Conservation (phyloP, 2,888 invertebrate genomes). For the Oasisia sp. region DNA sequence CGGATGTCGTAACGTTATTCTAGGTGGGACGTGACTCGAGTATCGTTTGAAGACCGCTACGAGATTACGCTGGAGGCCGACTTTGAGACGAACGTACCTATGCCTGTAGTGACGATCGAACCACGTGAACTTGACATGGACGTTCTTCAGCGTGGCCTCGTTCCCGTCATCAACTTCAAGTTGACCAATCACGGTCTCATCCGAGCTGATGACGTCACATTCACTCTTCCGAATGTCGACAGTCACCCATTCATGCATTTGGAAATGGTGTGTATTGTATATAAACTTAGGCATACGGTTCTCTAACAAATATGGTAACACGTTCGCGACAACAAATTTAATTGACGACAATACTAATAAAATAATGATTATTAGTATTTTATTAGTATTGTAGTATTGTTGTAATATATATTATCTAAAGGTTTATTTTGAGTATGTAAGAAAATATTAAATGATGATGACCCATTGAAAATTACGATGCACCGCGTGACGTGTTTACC, state of each 20-base stretch:
- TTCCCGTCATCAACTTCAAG: slow-evolving; percentile 31
- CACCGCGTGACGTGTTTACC: too few relatives aligned
- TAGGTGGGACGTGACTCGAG: slow-evolving; percentile 47
- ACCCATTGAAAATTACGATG: too few relatives aligned
- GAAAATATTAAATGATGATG: too few relatives aligned
- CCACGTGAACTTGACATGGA: slow-evolving; percentile 34
- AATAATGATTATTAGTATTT: too few relatives aligned
- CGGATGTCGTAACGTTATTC: not conserved
- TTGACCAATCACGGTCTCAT: slow-evolving; percentile 50
- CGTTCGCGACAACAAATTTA: too few relatives aligned
- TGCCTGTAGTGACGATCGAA: slow-evolving; percentile 44
- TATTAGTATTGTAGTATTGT: too few relatives aligned
- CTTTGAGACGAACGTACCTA: slow-evolving; percentile 49
- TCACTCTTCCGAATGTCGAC: slow-evolving; percentile 39
- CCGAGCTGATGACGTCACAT: slow-evolving; percentile 44
- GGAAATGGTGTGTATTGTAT: slow-evolving; percentile 37
- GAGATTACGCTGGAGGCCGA: slow-evolving; percentile 47
- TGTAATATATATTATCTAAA: too few relatives aligned
- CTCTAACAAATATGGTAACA: not conserved
- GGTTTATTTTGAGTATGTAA: too few relatives aligned
- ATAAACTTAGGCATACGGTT: not conserved
- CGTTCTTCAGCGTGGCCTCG: slow-evolving; percentile 33
- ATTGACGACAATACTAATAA: too few relatives aligned
- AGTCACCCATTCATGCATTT: slow-evolving; percentile 45
- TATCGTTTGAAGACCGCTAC: slow-evolving; percentile 47